Conservation (phyloP, 2,888 invertebrate species). For the Xylocampa areola region DNA sequence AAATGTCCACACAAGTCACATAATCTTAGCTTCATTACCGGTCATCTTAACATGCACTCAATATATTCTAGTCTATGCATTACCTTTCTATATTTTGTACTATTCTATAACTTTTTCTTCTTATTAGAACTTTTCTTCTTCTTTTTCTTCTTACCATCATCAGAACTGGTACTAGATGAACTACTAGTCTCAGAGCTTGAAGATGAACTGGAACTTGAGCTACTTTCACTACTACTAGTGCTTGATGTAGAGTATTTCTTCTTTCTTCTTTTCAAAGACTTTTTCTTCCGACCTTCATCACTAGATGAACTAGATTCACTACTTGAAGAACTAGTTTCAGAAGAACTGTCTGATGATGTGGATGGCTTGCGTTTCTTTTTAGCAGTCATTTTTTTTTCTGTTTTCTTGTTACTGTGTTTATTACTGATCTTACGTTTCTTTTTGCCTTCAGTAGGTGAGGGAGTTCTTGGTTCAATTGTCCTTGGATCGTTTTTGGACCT, state of each 20-base stretch:
- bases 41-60: slow-evolving; percentile 23
- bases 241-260: slow-evolving; percentile 78
- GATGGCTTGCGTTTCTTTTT: slow-evolving; percentile 78
- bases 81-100: slow-evolving; percentile 22
- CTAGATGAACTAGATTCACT: slow-evolving; percentile 81
- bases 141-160: slow-evolving; percentile 71
- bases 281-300: slow-evolving; percentile 74
- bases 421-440: slow-evolving; percentile 46
- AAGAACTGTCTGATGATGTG: slow-evolving; percentile 78
- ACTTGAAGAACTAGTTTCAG: slow-evolving; percentile 77
- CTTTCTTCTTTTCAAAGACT: slow-evolving; percentile 66
- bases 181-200: slow-evolving; percentile 75
- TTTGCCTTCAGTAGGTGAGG: slow-evolving; percentile 55
- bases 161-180: slow-evolving; percentile 75
- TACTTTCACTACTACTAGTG: slow-evolving; percentile 72
- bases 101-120: slow-evolving; percentile 66
- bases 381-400: slow-evolving; percentile 46
- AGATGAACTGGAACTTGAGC: slow-evolving; percentile 69
- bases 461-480: slow-evolving; percentile 55
- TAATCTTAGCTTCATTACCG: slow-evolving; percentile 9
- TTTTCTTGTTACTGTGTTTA: slow-evolving; percentile 59
- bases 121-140: slow-evolving; percentile 66
- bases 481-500: slow-evolving; percentile 34
- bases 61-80: slow-evolving; percentile 21
- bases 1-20: slow-evolving; percentile 22